phyloP scores from a whole-genome alignment of 2,113 vertebrate genomes.

The Elgaria multicarinata region DNA sequence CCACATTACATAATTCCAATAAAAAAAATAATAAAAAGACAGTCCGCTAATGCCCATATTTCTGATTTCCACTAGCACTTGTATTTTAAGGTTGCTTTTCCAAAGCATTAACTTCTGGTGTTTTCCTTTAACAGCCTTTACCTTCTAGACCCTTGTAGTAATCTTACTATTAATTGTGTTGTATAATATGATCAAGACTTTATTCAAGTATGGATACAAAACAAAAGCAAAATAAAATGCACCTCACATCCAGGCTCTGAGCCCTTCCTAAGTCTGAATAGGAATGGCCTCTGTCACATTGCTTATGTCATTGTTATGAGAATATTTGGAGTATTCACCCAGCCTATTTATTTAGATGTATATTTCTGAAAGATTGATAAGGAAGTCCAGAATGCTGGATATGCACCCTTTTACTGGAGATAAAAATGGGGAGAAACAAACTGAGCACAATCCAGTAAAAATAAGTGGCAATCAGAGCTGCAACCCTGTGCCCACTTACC shows the following conservation, averaged over 20 bases:
- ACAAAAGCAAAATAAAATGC: background rate
- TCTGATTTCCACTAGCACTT: conserved; percentile 36
- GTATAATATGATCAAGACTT: conserved; percentile 53
- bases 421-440: background rate
- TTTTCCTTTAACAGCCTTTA: conserved; percentile 56
- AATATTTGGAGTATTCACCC: background rate
- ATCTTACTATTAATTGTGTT: conserved; percentile 48
- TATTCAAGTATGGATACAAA: conserved; percentile 16
- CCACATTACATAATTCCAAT: conserved; percentile 34
- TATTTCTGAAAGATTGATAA: background rate
- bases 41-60: conserved; percentile 53
- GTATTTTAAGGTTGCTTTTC: conserved; percentile 59
- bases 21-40: background rate
- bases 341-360: background rate
- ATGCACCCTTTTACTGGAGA: background rate
- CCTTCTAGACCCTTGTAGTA: conserved; percentile 54
- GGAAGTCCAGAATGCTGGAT: fast-evolving
- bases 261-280: background rate
- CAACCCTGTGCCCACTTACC: background rate
- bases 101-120: conserved; percentile 63
- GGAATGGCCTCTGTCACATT: background rate
- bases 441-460: background rate
- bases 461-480: background rate
- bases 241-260: conserved; percentile 16
- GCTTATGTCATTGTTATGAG: background rate